Percentiles rank a stretch among this genome's conserved stretches.
Conservation (phyloP, 1,140 invertebrate species). For the Sycophaga agraensis region DNA sequence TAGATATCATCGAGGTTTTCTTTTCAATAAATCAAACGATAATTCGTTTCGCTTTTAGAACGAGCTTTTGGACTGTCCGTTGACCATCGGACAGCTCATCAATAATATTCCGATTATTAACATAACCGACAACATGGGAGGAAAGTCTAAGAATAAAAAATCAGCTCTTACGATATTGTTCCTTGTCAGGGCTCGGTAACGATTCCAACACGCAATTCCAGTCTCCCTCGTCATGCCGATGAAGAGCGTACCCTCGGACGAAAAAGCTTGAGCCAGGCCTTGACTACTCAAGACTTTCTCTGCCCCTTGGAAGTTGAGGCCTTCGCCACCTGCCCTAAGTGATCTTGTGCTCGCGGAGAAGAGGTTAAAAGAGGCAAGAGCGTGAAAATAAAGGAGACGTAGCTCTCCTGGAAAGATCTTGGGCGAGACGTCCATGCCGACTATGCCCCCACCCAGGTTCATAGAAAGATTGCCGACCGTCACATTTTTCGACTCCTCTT, state of each 20-base stretch:
- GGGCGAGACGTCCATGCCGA: conserved; percentile 48
- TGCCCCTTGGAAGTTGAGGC: conserved; percentile 36
- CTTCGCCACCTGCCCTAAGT: conserved; percentile 27
- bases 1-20: too few relatives aligned
- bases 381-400: conserved; percentile 43
- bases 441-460: conserved; percentile 46
- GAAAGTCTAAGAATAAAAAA: too few relatives aligned
- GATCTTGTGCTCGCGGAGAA: conserved; percentile 34
- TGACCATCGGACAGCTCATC: too few relatives aligned
- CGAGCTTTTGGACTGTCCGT: too few relatives aligned
- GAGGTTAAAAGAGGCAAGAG: conserved; percentile 46
- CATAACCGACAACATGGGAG: too few relatives aligned
- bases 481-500: conserved; percentile 7
- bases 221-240: conserved; percentile 41
- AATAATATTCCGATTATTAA: too few relatives aligned
- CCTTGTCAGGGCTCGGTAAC: conserved; percentile 10
- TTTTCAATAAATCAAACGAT: too few relatives aligned
- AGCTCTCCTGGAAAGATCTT: conserved; percentile 16
- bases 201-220: conserved; percentile 50
- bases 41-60: too few relatives aligned
- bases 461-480: conserved; percentile 31
- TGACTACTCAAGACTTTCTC: conserved; percentile 42
- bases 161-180: conserved; percentile 32
- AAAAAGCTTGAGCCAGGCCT: conserved; percentile 39
- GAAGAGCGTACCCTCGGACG: conserved; percentile 43